Evolutionary conservation across 1,140 invertebrate species (phyloP).

Genomic region (Idris sp.): DNA sequence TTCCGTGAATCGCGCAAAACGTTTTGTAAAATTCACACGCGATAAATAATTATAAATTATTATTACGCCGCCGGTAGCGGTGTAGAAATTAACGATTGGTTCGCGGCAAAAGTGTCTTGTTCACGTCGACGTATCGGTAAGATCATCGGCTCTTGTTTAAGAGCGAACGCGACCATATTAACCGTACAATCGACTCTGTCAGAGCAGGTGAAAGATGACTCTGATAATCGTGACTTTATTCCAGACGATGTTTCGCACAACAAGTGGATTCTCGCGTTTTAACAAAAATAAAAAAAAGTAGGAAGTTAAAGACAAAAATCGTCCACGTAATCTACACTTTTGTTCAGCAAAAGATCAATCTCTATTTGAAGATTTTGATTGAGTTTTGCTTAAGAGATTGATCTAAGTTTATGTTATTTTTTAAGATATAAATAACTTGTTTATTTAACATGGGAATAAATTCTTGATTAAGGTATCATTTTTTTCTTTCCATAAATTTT

Average conservation of each 20-base stretch:
- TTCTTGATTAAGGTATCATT: neutral
- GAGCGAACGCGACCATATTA: constrained; percentile 2
- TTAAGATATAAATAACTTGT: too few relatives aligned
- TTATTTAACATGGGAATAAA: too few relatives aligned
- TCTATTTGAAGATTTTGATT: too few relatives aligned
- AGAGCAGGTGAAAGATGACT: constrained; percentile 47
- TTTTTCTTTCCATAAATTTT: too few relatives aligned
- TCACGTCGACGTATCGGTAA: constrained; percentile 4
- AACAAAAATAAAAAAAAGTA: too few relatives aligned
- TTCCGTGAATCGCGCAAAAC: too few relatives aligned
- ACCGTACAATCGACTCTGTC: constrained; percentile 8
- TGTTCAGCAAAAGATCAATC: neutral
- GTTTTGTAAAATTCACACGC: constrained; percentile 20
- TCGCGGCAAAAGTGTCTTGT: constrained; percentile 10
- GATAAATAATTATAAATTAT: constrained; percentile 24
- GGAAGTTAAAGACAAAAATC: constrained; percentile 4
- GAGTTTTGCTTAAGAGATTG: too few relatives aligned
- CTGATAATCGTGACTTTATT: constrained; percentile 41
- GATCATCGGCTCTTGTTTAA: constrained; percentile 19
- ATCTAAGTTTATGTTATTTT: neutral
- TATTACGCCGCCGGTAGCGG: constrained; percentile 5
- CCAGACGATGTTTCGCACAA: constrained; percentile 8
- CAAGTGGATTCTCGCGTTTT: constrained; percentile 4
- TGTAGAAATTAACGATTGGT: constrained; percentile 1
- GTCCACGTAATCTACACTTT: neutral